Base-by-base conservation (phyloP, 92 coral and sea anemone genomes). In the Heteractis magnifica region DNA sequence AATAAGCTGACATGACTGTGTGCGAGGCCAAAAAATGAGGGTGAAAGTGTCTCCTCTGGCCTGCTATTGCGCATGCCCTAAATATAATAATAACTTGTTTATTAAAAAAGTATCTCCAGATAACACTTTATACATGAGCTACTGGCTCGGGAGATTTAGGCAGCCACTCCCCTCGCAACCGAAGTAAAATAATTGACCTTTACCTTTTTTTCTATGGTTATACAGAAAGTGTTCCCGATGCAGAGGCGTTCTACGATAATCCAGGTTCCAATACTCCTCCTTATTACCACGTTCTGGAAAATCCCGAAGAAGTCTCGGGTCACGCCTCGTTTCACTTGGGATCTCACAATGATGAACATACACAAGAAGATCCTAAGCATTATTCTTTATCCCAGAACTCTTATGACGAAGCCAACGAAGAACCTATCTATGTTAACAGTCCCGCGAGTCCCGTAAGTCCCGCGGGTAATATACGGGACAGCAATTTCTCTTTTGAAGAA, bases 201-300 rank as follows among this genome's bases (percentile, higher is more conserved):
- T n/a, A 8, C 2, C 70, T 20, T 62, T 74, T 41, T 7, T 44
- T 49, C 15, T 74, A 6, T 74, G 41, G 10, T 65, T 16, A 10
- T 21, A 3, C 26, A 81, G 84, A 81, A 13, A 81, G 84, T 21
- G 77, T 81, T n/a, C 77, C 84, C 6, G 77, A 81, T 49, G 84
- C 77, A 9, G 84, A 81, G 23, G 52, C 41, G 8, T 81, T 81
- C 77, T 81, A 81, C 51, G 84, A 81, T 11, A 81, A 81, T 51
- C 84, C 84, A 14, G 84, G 84, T 20, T 59, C 44, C 60, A 4
- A 81, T n/a, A 0, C 77, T 10, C 84, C 64, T 10, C 84, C 64
- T 19, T 12, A 51, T 11, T 81, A 81, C 44, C 84, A 81, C 64
- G 84, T 81, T 2, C 77, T 81, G 10, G 84, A 81, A 44, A 81